These are phyloP conservation scores for Rhinopomastus cyanomelas DNA, from an alignment of 2,113 vertebrate species.

Conservation along the genomic window DNA sequence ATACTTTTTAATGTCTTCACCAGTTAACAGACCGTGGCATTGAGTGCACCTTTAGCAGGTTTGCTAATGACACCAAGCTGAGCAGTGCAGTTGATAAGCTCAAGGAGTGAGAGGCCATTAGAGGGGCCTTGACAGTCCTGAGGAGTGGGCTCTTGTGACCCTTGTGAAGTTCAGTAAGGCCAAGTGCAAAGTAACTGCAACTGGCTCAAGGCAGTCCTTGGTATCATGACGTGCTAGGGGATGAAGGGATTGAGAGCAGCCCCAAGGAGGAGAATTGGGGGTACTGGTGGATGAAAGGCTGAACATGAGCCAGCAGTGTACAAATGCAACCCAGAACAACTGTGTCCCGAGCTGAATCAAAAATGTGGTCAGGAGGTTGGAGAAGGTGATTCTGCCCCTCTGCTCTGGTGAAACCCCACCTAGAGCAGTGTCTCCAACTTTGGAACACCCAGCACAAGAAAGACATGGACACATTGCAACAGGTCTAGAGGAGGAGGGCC, in stretches of 20 bases:
- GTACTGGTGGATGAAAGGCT: neutral
- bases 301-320: neutral
- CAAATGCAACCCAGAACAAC: fast-evolving
- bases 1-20: neutral
- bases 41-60: neutral
- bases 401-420: neutral
- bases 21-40: neutral
- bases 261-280: neutral
- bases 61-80: neutral
- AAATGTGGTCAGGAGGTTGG: fast-evolving
- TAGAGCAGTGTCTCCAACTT: neutral
- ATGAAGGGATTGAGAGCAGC: neutral
- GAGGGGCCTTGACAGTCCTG: neutral
- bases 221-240: fast-evolving
- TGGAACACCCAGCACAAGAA: neutral
- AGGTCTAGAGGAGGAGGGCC: too few species aligned
- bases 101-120: neutral
- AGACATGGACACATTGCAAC: neutral
- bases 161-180: neutral
- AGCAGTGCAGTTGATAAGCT: neutral
- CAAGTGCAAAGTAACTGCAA: neutral
- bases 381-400: neutral
- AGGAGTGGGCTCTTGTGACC: neutral
- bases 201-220: neutral
- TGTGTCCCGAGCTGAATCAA: neutral